Base-by-base conservation (phyloP, 1,140 invertebrate species). In the Brachionus paranguensis region DNA sequence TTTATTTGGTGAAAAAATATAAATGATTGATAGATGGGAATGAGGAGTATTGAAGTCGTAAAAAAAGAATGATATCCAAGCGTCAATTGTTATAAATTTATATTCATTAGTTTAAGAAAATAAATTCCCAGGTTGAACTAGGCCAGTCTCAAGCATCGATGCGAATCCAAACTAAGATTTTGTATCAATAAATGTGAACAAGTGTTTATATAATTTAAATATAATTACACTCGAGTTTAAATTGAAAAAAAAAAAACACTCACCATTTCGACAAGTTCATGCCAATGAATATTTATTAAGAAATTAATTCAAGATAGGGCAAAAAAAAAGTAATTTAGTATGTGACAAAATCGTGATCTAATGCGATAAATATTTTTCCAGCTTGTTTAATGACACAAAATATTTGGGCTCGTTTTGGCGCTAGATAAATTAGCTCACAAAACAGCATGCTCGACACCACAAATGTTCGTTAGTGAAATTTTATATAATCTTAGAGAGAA, bases 181-280 rank as follows among this genome's bases (percentile, higher is more conserved):
- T 24, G 20, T 2, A 60, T 24, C 17, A 60, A 60, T 8, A 60
- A 24, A 20, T 60, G 53, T 60, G n/a, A 8, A 43, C 68, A 72
- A 72, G 68, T 72, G 68, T 72, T 72, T 72, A 43, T 72, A 20
- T 72, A 41, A 72, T 72, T 72, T 45, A 72, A 68, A 72, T 43
- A 43, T 72, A 43, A 72, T 43, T 72, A 43, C 41, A 72, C 53
- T 60, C 17, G 17, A 60, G 53, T 27, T 60, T 60, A 20, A 60
- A 60, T 60, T 60, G 1, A 60, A 27, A 60, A 47, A 24, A 24
- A 33, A 33, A 60, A 60, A 60, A 60, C 17, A 60, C 20, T 60
- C n/a, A 60, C n/a, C 3, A 55, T 0, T 55, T 55, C n/a, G 53
- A 6, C 53, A 60, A 60, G 17, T 41, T 68, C 68, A 43, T 72